Percentiles rank a stretch among this genome's conserved stretches.
Conservation (phyloP, 2,888 invertebrate species). For the Chromoteleia sp. region DNA sequence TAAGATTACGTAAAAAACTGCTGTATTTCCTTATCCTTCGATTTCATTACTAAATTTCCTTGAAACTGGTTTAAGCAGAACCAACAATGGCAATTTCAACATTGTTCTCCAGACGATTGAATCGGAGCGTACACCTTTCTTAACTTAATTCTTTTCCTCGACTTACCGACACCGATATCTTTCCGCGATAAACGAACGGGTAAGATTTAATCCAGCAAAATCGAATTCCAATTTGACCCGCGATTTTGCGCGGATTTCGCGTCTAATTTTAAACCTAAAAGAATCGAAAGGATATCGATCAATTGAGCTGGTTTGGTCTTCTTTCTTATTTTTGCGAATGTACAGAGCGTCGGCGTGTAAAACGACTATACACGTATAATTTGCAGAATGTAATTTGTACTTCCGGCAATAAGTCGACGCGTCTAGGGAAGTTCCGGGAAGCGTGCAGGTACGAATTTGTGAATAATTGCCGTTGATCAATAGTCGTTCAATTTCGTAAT, state of each 20-base stretch:
- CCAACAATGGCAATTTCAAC: slow-evolving; percentile 11
- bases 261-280: no score
- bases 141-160: slow-evolving; percentile 7
- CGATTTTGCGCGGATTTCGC: no score
- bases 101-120: slow-evolving; percentile 21
- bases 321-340: no score
- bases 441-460: slow-evolving; percentile 25
- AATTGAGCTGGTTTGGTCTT: no score
- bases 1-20: no score
- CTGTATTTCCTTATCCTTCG: no score
- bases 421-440: not conserved
- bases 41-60: no score
- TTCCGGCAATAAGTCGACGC: slow-evolving; percentile 20
- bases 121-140: slow-evolving; percentile 6
- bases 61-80: no score
- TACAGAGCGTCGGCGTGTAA: no score
- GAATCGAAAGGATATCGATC: no score
- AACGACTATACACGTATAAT: not conserved
- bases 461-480: slow-evolving; percentile 43
- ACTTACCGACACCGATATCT: slow-evolving; percentile 21
- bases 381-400: not conserved
- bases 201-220: not conserved
- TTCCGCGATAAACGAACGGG: slow-evolving; percentile 21
- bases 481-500: slow-evolving; percentile 22
- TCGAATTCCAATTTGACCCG: no score